phyloP scores from a whole-genome alignment of 2,113 vertebrate genomes.

The Scalopus aquaticus region DNA sequence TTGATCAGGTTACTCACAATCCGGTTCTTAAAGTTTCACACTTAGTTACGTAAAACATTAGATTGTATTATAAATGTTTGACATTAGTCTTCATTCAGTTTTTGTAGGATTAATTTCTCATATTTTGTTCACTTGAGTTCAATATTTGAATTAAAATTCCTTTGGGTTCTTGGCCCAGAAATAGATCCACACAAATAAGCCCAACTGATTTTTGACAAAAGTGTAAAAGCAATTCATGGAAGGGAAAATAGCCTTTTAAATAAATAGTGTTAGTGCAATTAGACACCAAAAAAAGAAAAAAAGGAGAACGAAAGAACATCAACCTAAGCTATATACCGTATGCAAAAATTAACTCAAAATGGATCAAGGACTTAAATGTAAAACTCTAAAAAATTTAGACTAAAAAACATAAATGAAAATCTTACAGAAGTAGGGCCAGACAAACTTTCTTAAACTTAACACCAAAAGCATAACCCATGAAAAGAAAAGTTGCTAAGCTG shows the following conservation, averaged over 20 bases:
- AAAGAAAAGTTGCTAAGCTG: background rate
- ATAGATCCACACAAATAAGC: slow-evolving; percentile 5
- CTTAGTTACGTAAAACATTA: slow-evolving; percentile 36
- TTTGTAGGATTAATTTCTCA: slow-evolving; percentile 16
- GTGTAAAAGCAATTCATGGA: slow-evolving; percentile 28
- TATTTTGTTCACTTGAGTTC: slow-evolving; percentile 30
- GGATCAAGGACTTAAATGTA: background rate
- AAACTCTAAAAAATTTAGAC: background rate
- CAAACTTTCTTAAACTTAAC: slow-evolving; percentile 12
- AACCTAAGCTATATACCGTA: background rate
- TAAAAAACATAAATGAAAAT: background rate
- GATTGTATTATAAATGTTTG: slow-evolving; percentile 44
- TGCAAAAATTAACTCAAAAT: slow-evolving; percentile 28
- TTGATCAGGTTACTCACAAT: background rate
- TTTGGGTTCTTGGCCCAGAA: slow-evolving; percentile 49
- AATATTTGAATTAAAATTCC: slow-evolving; percentile 63
- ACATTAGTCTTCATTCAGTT: slow-evolving; percentile 38
- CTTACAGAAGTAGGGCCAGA: background rate
- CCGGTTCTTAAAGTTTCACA: slow-evolving; percentile 29
- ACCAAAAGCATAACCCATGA: background rate
- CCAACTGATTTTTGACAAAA: slow-evolving; percentile 34
- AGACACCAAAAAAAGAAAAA: background rate
- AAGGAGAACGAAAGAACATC: background rate
- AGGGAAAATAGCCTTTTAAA: slow-evolving; percentile 1
- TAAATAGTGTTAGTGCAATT: background rate